Evolutionary conservation across 2,888 invertebrate species (phyloP).

Genomic region (Chrysolina oricalcia): DNA sequence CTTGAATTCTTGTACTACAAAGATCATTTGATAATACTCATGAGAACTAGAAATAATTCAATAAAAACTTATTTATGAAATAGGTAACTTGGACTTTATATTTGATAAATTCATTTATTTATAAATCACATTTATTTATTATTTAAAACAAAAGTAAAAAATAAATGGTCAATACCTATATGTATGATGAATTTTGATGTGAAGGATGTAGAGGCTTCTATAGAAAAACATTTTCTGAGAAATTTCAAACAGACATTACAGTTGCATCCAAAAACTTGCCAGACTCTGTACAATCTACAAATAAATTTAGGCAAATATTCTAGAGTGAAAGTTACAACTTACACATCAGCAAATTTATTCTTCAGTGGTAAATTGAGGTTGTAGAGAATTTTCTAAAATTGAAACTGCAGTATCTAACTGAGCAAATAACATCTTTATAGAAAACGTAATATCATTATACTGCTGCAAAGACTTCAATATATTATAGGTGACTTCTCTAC

Average conservation of each 20-base stretch:
- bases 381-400: constrained; percentile 70
- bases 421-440: constrained; percentile 72
- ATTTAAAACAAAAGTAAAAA: too few species aligned
- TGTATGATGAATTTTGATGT: too few species aligned
- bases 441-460: constrained; percentile 72
- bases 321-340: not conserved
- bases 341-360: constrained; percentile 53
- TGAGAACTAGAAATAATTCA: too few species aligned
- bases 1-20: too few species aligned
- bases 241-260: not conserved
- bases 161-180: too few species aligned
- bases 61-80: too few species aligned
- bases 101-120: too few species aligned
- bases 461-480: constrained; percentile 70
- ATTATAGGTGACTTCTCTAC: constrained; percentile 67
- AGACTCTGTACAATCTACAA: not conserved
- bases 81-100: too few species aligned
- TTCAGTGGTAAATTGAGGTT: constrained; percentile 65
- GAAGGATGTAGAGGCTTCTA: too few species aligned
- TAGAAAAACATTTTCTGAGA: not conserved
- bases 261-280: not conserved
- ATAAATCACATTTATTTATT: too few species aligned
- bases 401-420: constrained; percentile 71
- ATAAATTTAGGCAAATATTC: too few species aligned
- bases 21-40: too few species aligned